Evolutionary conservation across 2,113 vertebrate species (phyloP).

Genomic region (Neotragus moschatus): DNA sequence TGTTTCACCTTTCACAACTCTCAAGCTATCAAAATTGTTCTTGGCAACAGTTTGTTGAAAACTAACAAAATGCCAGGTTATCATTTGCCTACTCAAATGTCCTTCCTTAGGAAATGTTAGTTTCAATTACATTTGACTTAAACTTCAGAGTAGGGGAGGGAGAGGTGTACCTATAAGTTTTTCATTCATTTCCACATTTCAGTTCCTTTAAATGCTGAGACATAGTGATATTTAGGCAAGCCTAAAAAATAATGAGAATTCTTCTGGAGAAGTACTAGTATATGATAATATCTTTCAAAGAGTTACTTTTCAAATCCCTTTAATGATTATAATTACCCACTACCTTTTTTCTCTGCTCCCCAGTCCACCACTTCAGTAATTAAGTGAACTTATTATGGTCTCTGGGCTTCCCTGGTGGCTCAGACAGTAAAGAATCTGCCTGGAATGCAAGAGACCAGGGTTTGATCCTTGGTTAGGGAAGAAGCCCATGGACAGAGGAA

Average conservation of each 20-base stretch:
- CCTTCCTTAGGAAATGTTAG: background rate
- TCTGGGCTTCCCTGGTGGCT: background rate
- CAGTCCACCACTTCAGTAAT: background rate
- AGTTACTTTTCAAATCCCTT: background rate
- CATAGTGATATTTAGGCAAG: background rate
- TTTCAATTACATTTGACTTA: background rate
- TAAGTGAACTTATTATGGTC: background rate
- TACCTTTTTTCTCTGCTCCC: background rate
- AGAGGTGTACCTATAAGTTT: background rate
- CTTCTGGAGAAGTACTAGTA: background rate
- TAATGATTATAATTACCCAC: background rate
- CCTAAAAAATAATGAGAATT: background rate
- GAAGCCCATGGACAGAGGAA: background rate
- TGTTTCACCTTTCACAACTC: background rate
- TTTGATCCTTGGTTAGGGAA: background rate
- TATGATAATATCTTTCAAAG: background rate
- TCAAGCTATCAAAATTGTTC: background rate
- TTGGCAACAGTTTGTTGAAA: background rate
- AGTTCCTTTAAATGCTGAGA: background rate
- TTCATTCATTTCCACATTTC: constrained; percentile 8
- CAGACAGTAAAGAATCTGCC: background rate
- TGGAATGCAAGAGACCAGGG: background rate
- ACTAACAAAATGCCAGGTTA: background rate
- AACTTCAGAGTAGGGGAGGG: background rate
- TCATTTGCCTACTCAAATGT: background rate